Percentiles rank a stretch among this genome's conserved stretches.
phyloP scores from a whole-genome alignment of 2,888 invertebrate genomes.

The Smittia sp. region DNA sequence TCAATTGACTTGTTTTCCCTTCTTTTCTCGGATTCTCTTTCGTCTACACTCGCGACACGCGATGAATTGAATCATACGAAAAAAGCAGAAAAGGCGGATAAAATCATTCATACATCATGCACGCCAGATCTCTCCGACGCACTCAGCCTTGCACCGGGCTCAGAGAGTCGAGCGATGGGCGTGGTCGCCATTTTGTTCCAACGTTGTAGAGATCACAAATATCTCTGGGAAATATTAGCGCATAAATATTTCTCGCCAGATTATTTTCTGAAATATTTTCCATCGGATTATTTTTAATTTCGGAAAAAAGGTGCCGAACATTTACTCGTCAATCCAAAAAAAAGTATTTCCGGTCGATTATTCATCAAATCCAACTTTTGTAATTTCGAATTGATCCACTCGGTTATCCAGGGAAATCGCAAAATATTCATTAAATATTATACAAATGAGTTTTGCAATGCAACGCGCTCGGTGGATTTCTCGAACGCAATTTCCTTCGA shows the following conservation, averaged over 20 bases:
- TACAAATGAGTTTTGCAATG: no score
- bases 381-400: not conserved
- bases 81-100: not conserved
- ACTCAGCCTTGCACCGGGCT: not conserved
- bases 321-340: no score
- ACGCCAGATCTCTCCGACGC: not conserved
- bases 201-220: not conserved
- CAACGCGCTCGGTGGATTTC: no score
- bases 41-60: not conserved
- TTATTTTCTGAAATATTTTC: no score
- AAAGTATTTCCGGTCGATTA: not conserved
- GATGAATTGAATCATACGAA: constrained; percentile 9
- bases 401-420: no score
- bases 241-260: no score
- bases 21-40: not conserved
- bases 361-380: not conserved
- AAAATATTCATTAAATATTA: no score
- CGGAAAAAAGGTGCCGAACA: no score
- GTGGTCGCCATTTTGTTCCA: constrained; percentile 2
- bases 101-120: not conserved
- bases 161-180: constrained; percentile 1
- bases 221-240: no score
- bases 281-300: no score
- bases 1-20: constrained; percentile 12
- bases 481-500: no score